Evolutionary conservation across 2,888 invertebrate genomes (phyloP), one percentile per base, ranked within the genome.

Genomic region (Sminthurides aquaticus): DNA sequence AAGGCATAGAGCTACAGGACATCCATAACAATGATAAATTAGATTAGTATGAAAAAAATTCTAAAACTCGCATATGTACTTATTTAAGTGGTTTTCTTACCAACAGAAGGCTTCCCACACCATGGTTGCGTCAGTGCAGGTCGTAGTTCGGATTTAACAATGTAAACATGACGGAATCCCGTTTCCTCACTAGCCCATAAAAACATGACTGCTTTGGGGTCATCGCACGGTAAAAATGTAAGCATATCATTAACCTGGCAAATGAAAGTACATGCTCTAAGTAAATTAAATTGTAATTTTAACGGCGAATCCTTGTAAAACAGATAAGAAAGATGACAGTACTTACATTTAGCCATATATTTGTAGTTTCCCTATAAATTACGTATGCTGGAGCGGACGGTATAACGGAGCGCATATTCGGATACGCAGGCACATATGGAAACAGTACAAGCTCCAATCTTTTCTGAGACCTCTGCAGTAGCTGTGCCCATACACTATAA

Each of bases 141-240:
- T 2, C 79, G 77, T 74, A 82, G 77, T 68, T 79, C 79, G 59
- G 89, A 87, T 0, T 87, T 87, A 55, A 90, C 82, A 62, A 89
- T 81, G 78, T 94, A 94, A 66, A 97, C 82, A 78, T 97, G 97
- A 61, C 94, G 82, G 77, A 85, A 93, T 0, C 94, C 94, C 0
- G 88, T 88, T 78, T 92, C 90, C 80, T 97, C 96, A 49, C 90
- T 91, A 0, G 91, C 91, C 93, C 94, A 96, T 58, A 97, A 83
- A 79, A 95, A 94, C 69, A 81, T 81, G 20, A 87, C 78, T 66
- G 79, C 78, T 48, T 77, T 78, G 67, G 80, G 79, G 77, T 78
- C 75, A n/a, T 73, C 72, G 49, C 83, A 80, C 5, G 88, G 87
- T 68, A 94, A 81, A 79, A 95, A 94, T 78, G 91, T 84, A 0